A percentile compares a stretch with the other conserved stretches of the same genome.
Conservation (phyloP, 2,888 invertebrate species). For the Heliothis peltigera region DNA sequence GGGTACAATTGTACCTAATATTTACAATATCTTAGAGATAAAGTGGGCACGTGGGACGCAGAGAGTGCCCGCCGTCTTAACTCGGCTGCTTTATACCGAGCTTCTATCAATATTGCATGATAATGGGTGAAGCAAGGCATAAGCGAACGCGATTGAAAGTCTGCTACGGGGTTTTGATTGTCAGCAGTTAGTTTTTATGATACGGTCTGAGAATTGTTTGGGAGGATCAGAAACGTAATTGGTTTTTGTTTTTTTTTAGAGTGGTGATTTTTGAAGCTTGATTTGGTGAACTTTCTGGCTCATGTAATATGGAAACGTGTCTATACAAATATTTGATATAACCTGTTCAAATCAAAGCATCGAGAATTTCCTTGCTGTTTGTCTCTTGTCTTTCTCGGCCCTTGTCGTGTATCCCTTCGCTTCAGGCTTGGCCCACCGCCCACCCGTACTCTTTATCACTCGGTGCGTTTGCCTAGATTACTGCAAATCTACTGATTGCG, state of each 20-base stretch:
- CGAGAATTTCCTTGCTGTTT: not conserved
- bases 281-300: not conserved
- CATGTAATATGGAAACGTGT: not conserved
- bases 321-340: not conserved
- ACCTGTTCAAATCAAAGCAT: too few relatives aligned
- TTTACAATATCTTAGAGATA: slow-evolving; percentile 78
- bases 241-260: slow-evolving; percentile 43
- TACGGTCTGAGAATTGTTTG: slow-evolving; percentile 36
- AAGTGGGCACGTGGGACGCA: slow-evolving; percentile 75
- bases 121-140: slow-evolving; percentile 60
- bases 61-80: slow-evolving; percentile 69
- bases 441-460: slow-evolving; percentile 71
- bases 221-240: slow-evolving; percentile 41
- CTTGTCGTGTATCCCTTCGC: slow-evolving; percentile 11
- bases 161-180: slow-evolving; percentile 41
- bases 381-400: not conserved
- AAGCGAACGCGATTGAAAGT: slow-evolving; percentile 54
- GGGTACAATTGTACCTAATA: slow-evolving; percentile 75
- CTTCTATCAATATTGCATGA: slow-evolving; percentile 82
- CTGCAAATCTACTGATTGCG: slow-evolving; percentile 81
- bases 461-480: slow-evolving; percentile 81
- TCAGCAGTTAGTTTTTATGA: slow-evolving; percentile 52
- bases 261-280: slow-evolving; percentile 8
- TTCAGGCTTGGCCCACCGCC: slow-evolving; percentile 55
- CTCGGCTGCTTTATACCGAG: slow-evolving; percentile 73